Conservation (phyloP, 92 coral and sea anemone genomes). For the Heteractis magnifica region DNA sequence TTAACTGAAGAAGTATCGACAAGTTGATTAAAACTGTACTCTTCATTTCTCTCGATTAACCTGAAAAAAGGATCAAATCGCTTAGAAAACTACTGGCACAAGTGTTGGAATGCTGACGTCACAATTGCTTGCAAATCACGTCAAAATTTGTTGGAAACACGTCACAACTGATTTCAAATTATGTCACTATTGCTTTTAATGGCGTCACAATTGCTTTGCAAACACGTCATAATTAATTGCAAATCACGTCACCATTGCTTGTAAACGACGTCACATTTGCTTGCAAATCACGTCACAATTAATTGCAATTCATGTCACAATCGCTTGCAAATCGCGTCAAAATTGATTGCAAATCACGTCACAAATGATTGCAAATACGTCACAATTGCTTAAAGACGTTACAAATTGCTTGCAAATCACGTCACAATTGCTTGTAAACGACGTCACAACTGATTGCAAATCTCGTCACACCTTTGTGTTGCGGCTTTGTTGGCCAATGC, state of each 20-base stretch:
- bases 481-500: conserved; percentile 83
- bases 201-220: no score
- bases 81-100: background rate
- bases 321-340: background rate
- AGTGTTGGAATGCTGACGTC: no score
- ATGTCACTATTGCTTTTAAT: no score
- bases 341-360: background rate
- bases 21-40: conserved; percentile 58
- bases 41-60: conserved; percentile 67
- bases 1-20: conserved; percentile 47
- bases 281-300: background rate
- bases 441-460: background rate
- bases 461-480: conserved; percentile 56
- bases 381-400: no score
- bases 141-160: background rate
- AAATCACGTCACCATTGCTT: background rate
- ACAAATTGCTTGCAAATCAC: background rate
- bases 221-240: background rate
- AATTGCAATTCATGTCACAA: background rate
- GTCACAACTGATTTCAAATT: background rate
- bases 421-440: background rate
- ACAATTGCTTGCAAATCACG: background rate
- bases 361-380: background rate
- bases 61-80: conserved; percentile 11
- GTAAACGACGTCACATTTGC: background rate